Base-by-base conservation (phyloP, 2,113 vertebrate genomes). In the Oreotrochilus melanogaster region DNA sequence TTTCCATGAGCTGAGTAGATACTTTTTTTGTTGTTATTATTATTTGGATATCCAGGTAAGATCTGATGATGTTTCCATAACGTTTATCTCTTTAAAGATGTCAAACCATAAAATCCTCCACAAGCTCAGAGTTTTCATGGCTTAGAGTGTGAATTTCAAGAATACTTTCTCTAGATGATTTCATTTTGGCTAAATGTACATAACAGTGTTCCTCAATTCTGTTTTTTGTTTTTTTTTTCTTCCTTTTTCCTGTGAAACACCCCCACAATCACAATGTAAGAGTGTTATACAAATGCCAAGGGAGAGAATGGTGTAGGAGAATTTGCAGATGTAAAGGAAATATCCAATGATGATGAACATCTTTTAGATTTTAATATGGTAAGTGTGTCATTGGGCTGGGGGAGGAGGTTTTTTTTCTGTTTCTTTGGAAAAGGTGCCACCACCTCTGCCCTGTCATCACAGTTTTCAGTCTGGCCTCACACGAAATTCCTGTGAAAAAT, bases 321-420 rank as follows among this genome's bases (percentile, higher is more conserved):
- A 65, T 93, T 92, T 95, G 94, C 97, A 91, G 97, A 98, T 96
- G 94, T 84, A 97, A 98, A 98, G 97, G 98, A 98, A 84, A 89
- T 95, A 83, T 83, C 98, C 96, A 96, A 96, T 96, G 96, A 90
- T 80, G 98, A 97, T 96, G 98, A 98, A 92, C 98, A 94, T 83
- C 98, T 97, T 96, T 97, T 98, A 97, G 98, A 98, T 97, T 97
- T 98, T 97, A 98, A 98, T 96, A 98, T 98, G 98, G 98, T 98
- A 98, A 98, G 98, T 98, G 92, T 88, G 60, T 50, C 23, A 31
- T 13, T 83, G 90, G 54, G 92, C 50, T 92, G 66, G 88, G 93
- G 92, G 72, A 90, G 42, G 51, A 93, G 64, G 37, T 70, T 86
- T 84, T 89, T 70, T 85, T 84, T 89, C 70, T 74, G 30, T 47